These are phyloP conservation scores for Acrocephalus arundinaceus DNA, from an alignment of 2,113 vertebrate species.

Conservation along the genomic window DNA sequence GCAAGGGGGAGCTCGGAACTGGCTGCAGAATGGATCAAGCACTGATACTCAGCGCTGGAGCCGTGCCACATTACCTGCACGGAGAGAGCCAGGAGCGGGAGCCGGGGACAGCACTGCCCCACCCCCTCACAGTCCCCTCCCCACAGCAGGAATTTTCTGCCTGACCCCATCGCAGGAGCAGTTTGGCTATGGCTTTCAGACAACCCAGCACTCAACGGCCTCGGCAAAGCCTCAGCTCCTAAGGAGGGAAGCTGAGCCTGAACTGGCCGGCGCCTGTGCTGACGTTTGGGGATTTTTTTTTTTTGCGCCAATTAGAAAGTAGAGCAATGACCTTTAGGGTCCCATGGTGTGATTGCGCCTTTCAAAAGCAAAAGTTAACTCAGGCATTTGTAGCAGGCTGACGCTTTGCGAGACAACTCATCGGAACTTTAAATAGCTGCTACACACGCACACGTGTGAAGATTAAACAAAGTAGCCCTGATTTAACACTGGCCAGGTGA, in stretches of 20 bases:
- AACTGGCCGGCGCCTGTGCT: accelerated
- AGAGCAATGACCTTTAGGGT: not conserved
- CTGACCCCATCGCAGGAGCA: not conserved
- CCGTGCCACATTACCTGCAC: accelerated
- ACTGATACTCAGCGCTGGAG: accelerated
- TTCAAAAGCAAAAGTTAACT: not conserved
- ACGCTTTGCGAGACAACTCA: not conserved
- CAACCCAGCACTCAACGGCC: not conserved
- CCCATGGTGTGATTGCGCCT: not conserved
- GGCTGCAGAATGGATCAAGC: accelerated
- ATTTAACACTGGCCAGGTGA: not conserved
- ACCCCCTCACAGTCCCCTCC: accelerated
- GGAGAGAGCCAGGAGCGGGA: accelerated
- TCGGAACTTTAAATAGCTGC: not conserved
- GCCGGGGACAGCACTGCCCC: not conserved
- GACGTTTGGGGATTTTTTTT: not conserved
- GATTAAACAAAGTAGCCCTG: conserved; percentile 1
- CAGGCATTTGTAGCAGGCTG: not conserved
- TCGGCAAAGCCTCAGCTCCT: accelerated
- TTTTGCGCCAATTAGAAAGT: not conserved
- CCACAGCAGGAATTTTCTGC: not conserved
- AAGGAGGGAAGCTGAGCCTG: not conserved
- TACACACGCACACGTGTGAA: not conserved
- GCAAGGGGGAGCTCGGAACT: accelerated
- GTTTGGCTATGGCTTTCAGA: not conserved